A percentile compares a stretch with the other conserved stretches of the same genome.
phyloP scores from a whole-genome alignment of 37 sponge, comb jelly and placozoan species.

The Theonella swinhoei region DNA sequence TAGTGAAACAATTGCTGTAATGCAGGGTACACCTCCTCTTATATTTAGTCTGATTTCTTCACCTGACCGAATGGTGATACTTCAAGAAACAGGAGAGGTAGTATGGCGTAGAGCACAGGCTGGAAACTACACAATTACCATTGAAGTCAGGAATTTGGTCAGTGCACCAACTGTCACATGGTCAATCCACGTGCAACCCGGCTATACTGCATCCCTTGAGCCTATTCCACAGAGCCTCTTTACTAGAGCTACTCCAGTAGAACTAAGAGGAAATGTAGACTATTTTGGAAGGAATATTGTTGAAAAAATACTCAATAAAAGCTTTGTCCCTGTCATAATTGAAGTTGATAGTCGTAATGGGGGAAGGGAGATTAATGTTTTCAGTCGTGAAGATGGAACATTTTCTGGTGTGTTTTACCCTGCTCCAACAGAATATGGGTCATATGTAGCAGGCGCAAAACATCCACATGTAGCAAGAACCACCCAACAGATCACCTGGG shows the following conservation, averaged over 20 bases:
- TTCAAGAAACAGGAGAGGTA: background rate
- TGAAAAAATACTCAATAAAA: background rate
- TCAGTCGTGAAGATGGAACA: conserved; percentile 9
- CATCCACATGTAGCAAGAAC: conserved; percentile 3
- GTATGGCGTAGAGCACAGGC: conserved; percentile 26
- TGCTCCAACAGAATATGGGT: conserved; percentile 35
- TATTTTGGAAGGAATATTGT: conserved; percentile 6
- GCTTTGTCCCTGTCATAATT: conserved; percentile 37
- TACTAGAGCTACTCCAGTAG: conserved; percentile 5
- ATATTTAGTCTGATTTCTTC: conserved; percentile 19
- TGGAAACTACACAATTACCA: conserved; percentile 33
- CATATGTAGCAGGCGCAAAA: conserved; percentile 19
- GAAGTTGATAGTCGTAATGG: background rate
- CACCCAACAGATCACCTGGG: background rate
- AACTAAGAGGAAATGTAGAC: conserved; percentile 9
- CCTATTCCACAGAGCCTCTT: conserved; percentile 1
- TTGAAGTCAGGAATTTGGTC: conserved; percentile 16
- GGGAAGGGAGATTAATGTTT: conserved; percentile 3
- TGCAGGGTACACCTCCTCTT: conserved; percentile 33
- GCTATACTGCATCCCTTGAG: conserved; percentile 20
- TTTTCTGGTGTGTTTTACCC: conserved; percentile 29
- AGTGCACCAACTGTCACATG: conserved; percentile 1
- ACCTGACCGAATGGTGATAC: conserved; percentile 13
- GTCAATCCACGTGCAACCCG: conserved; percentile 8
- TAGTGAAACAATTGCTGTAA: background rate